Base-by-base conservation (phyloP, 2,797 vertebrate species). In the Phalanger gymnotis region DNA sequence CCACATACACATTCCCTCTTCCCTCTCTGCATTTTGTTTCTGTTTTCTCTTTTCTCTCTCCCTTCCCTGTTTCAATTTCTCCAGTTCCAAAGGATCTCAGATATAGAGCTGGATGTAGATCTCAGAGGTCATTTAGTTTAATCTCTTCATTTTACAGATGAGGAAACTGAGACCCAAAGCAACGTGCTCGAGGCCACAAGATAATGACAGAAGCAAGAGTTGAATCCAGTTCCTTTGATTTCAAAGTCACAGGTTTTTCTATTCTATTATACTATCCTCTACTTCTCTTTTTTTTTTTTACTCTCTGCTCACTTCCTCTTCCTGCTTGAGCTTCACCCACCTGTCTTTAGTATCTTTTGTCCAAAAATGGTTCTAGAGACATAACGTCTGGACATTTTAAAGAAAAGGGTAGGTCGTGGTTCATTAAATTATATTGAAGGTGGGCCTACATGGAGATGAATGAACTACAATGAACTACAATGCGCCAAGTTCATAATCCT, bases 61-160 rank as follows among this genome's bases (percentile, higher is more conserved):
- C 40, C 90, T 51, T 55, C 53, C 73, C 53, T 10, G 14, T n/a
- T 5, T 40, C 5, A 92, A 22, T 34, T 3, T 55, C 10, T 22
- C 12, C 5, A 31, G n/a, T 25, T 87, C 54, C 13, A 3, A 2
- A 0, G 14, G 55, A 30, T 22, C 40, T n/a, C 40, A 0, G 0
- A 55, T 52, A 31, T 5, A 58, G 52, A 54, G 3, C 12, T 22
- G 7, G 73, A 81, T 47, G 27, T 10, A 53, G 57, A 61, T 0
- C 25, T 19, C 53, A 47, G 25, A 47, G 27, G 0, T 28, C 9
- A 87, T 28, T 9, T 3, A 14, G 25, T 31, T 53, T 27, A 55
- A 22, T 13, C 61, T 14, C 40, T 87, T 87, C 73, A 25, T 87
- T 51, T 87, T 11, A 27, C 7, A 47, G 31, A 66, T 66, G 31